phyloP scores from a whole-genome alignment of 2,888 invertebrate species.

The Phortica okadai region DNA sequence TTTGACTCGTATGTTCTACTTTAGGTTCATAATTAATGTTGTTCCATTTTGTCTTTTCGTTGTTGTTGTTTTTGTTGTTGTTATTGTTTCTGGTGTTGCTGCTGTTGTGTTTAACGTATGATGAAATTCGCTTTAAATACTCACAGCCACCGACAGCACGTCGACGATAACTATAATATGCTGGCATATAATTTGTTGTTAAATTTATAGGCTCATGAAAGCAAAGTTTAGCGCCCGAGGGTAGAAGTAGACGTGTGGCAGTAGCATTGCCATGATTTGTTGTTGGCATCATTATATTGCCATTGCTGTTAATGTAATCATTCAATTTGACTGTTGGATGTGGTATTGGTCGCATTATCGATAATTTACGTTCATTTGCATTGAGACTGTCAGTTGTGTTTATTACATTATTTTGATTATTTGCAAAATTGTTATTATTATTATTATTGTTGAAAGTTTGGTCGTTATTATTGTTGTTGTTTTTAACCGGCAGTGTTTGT shows the following conservation, averaged over 20 bases:
- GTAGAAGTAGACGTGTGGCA: background rate
- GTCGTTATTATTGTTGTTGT: background rate
- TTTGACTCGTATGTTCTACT: no score
- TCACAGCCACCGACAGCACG: slow-evolving; percentile 9
- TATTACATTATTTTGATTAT: background rate
- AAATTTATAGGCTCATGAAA: slow-evolving; percentile 52
- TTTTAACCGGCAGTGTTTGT: slow-evolving; percentile 23
- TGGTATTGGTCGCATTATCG: slow-evolving; percentile 2
- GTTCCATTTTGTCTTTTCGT: background rate
- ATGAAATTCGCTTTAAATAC: no score
- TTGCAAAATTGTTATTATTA: background rate
- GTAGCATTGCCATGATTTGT: slow-evolving; percentile 32
- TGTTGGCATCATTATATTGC: background rate
- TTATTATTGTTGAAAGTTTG: no score
- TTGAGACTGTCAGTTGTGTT: background rate
- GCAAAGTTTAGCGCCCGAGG: slow-evolving; percentile 46
- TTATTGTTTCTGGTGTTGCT: no score
- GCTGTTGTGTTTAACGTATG: no score
- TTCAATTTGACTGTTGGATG: background rate
- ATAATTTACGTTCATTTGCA: background rate
- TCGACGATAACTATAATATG: background rate
- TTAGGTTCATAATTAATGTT: background rate
- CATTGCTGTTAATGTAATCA: no score
- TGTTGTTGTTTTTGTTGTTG: background rate
- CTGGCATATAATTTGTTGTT: background rate